Evolutionary conservation across 1,140 invertebrate species (phyloP), one percentile per base, ranked within the genome.

Genomic region (Temnothorax curvispinosus): DNA sequence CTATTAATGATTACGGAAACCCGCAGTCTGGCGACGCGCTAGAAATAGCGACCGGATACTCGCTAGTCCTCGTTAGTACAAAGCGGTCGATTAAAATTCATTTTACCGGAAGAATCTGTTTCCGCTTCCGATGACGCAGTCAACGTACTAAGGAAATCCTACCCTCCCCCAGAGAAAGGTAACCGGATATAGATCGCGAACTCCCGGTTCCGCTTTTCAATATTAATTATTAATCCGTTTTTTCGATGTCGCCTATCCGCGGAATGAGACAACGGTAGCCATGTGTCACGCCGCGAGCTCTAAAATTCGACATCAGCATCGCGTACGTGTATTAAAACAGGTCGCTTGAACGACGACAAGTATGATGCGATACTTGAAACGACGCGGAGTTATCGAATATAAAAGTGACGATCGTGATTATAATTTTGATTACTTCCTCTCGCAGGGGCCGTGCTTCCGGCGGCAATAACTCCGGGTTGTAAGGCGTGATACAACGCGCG

Each of bases 401-500:
- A 50, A 13, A 50, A 13, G 13, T 50, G 13, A 50, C 13, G 13
- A 50, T 11, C 11, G 32, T 18, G 15, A 27, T 32, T 58, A 15
- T 44, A 9, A 3, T 44, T 44, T 41, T 47, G 7, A 88, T 81
- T 89, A 94, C 93, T 80, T 90, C 75, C 38, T 93, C 92, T 18
- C 80, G 96, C 52, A 97, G 92, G 0, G 96, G 96, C 15, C 96
- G 94, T 0, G 97, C 96, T 89, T 97, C 96, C 2, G 96, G 96
- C 7, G 97, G 97, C 56, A 97, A 91, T 71, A 97, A 93, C 11
- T 97, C 96, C 4, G 96, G 95, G 95, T 97, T 96, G 88, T 97
- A 97, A 9, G 95, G 93, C 0, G 96, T 97, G 1, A 97, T 95
- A 86, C 96, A 96, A 72, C 97, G 96, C 0, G 96, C 96, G 2